Percentiles rank a stretch among this genome's conserved stretches.
Evolutionary conservation across 2,113 vertebrate genomes (phyloP).

Genomic region (Oreochromis aureus): DNA sequence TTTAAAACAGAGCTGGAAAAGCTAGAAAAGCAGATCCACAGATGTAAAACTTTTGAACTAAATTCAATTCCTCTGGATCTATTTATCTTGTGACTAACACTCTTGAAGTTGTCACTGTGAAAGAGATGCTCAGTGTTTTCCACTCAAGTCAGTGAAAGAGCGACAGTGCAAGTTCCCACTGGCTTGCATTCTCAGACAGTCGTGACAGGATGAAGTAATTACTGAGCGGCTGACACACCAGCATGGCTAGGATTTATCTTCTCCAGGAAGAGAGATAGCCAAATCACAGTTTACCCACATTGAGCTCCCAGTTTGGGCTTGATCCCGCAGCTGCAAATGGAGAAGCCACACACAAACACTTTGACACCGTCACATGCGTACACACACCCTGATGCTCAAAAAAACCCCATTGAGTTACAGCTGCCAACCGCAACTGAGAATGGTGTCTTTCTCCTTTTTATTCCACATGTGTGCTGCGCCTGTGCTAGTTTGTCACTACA

Average conservation of each 20-base stretch:
- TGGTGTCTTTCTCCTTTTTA: not conserved
- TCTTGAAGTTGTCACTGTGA: not conserved
- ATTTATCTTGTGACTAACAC: slow-evolving; percentile 15
- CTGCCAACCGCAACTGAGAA: slow-evolving; percentile 6
- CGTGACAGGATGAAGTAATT: slow-evolving; percentile 69
- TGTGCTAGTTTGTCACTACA: slow-evolving; percentile 36
- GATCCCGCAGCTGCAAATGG: slow-evolving; percentile 51
- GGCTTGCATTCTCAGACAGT: slow-evolving; percentile 70
- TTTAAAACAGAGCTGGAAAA: not conserved
- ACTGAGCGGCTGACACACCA: slow-evolving; percentile 65
- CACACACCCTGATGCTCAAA: slow-evolving; percentile 17
- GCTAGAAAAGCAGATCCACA: not conserved
- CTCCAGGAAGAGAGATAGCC: slow-evolving; percentile 65
- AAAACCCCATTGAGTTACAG: not conserved
- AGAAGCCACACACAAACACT: slow-evolving; percentile 41
- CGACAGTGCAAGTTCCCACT: slow-evolving; percentile 68
- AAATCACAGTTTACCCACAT: slow-evolving; percentile 69
- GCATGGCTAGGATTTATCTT: slow-evolving; percentile 62
- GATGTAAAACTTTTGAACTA: not conserved
- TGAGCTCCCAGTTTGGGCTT: slow-evolving; percentile 34
- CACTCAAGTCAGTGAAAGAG: slow-evolving; percentile 35
- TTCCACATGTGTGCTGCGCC: not conserved
- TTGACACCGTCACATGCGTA: not conserved
- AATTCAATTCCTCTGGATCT: slow-evolving; percentile 3
- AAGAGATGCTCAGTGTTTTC: slow-evolving; percentile 24